These are phyloP conservation scores for Hirtodrosophila alboralis DNA, from an alignment of 2,888 invertebrate species.

Conservation along the genomic window DNA sequence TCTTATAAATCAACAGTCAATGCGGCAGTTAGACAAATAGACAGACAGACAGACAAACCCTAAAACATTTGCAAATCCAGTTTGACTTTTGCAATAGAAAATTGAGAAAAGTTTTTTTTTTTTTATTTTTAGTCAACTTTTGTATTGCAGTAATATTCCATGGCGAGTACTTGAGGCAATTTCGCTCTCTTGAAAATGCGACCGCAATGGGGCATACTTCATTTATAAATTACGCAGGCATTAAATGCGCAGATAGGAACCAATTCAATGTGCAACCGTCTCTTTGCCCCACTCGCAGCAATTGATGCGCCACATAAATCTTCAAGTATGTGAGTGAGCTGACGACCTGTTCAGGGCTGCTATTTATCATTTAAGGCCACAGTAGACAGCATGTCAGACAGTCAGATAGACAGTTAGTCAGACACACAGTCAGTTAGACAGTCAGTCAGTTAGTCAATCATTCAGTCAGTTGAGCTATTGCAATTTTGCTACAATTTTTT, in stretches of 20 bases:
- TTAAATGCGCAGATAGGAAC: constrained; percentile 70
- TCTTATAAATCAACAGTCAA: constrained; percentile 34
- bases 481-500: constrained; percentile 76
- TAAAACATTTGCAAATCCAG: neutral
- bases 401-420: constrained; percentile 26
- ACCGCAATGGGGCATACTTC: constrained; percentile 70
- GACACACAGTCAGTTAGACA: constrained; percentile 22
- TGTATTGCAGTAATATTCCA: constrained; percentile 19
- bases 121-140: constrained; percentile 27
- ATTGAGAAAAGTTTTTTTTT: too few species aligned
- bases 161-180: constrained; percentile 36
- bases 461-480: constrained; percentile 71
- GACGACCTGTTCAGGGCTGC: constrained; percentile 52
- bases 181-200: constrained; percentile 7
- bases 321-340: constrained; percentile 69
- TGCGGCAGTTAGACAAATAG: constrained; percentile 16
- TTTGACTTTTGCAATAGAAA: constrained; percentile 13
- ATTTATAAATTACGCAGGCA: constrained; percentile 79
- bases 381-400: constrained; percentile 38
- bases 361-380: constrained; percentile 61
- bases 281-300: constrained; percentile 34
- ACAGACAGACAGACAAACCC: constrained; percentile 15
- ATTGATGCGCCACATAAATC: constrained; percentile 76
- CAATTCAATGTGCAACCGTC: constrained; percentile 40
- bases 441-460: constrained; percentile 12